These are phyloP conservation scores for Corynorhinus townsendii DNA, from an alignment of 2,113 vertebrate genomes.

Conservation along the genomic window DNA sequence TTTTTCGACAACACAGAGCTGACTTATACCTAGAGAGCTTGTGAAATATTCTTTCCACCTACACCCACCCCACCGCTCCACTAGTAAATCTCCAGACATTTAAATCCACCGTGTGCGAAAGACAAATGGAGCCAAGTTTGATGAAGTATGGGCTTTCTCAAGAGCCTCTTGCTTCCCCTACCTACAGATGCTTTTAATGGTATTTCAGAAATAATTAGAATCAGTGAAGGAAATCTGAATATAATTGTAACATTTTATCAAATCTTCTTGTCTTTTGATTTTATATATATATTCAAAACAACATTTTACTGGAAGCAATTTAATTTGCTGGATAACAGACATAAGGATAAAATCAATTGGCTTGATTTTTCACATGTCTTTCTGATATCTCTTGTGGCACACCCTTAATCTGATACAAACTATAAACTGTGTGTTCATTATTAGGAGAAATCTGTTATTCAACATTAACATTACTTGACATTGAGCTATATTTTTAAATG, in stretches of 20 bases:
- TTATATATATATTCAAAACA: not conserved
- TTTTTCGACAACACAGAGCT: not conserved
- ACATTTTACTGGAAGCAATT: not conserved
- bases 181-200: not conserved
- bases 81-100: not conserved
- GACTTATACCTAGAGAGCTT: not conserved
- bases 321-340: not conserved
- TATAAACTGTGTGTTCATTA: not conserved
- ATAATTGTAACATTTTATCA: not conserved
- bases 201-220: not conserved
- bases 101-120: not conserved
- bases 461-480: not conserved
- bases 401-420: not conserved
- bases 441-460: not conserved
- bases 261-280: not conserved
- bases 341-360: not conserved
- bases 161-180: not conserved
- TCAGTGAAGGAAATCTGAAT: not conserved
- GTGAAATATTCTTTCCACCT: not conserved
- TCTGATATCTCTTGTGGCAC: not conserved
- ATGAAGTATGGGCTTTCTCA: not conserved
- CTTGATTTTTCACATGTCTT: not conserved
- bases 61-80: not conserved
- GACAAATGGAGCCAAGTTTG: not conserved
- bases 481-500: not conserved